Conservation (phyloP, 2,888 invertebrate genomes). For the Sarcophaga subvicina region DNA sequence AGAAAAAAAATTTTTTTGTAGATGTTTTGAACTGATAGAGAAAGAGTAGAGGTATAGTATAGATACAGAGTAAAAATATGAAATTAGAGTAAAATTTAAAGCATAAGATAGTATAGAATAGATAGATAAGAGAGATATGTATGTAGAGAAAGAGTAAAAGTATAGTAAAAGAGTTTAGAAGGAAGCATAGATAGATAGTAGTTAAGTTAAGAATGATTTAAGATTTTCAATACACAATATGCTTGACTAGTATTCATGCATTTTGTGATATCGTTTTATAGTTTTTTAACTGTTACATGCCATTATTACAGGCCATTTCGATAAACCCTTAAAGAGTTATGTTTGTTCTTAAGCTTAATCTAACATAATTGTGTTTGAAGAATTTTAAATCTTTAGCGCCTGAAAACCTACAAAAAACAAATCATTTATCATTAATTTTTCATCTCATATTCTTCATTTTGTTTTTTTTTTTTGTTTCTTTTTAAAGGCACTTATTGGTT, state of each 20-base stretch:
- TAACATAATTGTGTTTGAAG: conserved; percentile 51
- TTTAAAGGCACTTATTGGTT: conserved; percentile 59
- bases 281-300: conserved; percentile 32
- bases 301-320: neutral
- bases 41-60: neutral
- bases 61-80: neutral
- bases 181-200: conserved; percentile 56
- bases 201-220: conserved; percentile 49
- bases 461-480: neutral
- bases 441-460: conserved; percentile 44
- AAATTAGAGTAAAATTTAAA: neutral
- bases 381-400: conserved; percentile 50
- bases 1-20: conserved; percentile 26
- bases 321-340: neutral
- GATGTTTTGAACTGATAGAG: conserved; percentile 48
- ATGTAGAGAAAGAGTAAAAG: conserved; percentile 52
- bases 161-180: conserved; percentile 54
- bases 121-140: conserved; percentile 61
- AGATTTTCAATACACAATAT: conserved; percentile 70
- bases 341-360: conserved; percentile 48
- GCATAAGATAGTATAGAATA: conserved; percentile 35
- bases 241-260: conserved; percentile 79
- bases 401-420: conserved; percentile 48
- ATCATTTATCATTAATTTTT: conserved; percentile 9
- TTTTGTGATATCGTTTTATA: conserved; percentile 70